These are phyloP conservation scores for Incurvaria masculella DNA, from an alignment of 2,888 invertebrate species.

Conservation along the genomic window DNA sequence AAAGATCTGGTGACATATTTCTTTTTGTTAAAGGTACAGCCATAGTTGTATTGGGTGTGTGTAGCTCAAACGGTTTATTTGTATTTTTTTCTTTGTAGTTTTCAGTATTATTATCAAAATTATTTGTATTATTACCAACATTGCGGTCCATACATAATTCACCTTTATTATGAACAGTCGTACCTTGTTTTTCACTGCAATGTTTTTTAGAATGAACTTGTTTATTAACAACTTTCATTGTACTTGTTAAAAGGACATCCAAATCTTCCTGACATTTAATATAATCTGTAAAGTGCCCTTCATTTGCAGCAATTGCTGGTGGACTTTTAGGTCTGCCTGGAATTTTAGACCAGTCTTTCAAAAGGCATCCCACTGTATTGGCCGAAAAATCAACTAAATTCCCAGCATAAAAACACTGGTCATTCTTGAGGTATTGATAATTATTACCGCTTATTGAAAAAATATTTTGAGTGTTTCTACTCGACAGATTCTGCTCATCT, in stretches of 20 bases:
- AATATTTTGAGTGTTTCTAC: neutral
- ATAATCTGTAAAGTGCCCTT: slow-evolving; percentile 30
- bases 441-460: neutral
- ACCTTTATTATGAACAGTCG: too few relatives aligned
- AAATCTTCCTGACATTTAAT: slow-evolving; percentile 35
- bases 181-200: neutral
- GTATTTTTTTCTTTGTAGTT: slow-evolving; percentile 9
- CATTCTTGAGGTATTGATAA: slow-evolving; percentile 23
- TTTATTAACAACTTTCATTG: slow-evolving; percentile 25
- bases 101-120: neutral
- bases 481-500: neutral
- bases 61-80: slow-evolving; percentile 7
- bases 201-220: slow-evolving; percentile 20
- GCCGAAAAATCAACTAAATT: slow-evolving; percentile 40
- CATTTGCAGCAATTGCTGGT: slow-evolving; percentile 16
- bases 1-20: slow-evolving; percentile 45
- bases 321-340: slow-evolving; percentile 63
- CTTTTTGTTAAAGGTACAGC: slow-evolving; percentile 17
- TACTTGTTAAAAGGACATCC: slow-evolving; percentile 36
- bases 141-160: neutral
- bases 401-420: slow-evolving; percentile 41
- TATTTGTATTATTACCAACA: neutral
- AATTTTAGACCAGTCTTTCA: slow-evolving; percentile 62
- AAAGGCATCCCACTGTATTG: slow-evolving; percentile 40
- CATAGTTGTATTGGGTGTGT: too few relatives aligned